Conservation (phyloP, 2,888 invertebrate genomes). For the Schizaphis graminum region DNA sequence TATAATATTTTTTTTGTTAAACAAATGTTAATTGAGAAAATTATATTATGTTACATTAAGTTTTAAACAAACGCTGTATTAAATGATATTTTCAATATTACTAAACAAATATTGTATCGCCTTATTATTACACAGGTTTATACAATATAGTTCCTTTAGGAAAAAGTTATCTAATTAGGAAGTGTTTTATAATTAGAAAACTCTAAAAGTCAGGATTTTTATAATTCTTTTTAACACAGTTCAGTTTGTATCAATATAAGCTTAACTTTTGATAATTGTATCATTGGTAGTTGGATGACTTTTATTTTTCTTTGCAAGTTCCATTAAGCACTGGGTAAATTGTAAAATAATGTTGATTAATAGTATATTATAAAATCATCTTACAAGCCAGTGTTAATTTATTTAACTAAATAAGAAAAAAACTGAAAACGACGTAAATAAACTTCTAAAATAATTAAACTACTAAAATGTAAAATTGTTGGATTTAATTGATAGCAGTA, state of each 20-base stretch:
- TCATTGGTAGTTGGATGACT: not conserved
- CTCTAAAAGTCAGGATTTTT: not conserved
- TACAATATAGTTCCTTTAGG: not conserved
- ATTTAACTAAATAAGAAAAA: not conserved
- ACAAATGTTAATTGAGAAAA: not conserved
- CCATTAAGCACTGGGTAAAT: not conserved
- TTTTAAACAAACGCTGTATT: not conserved
- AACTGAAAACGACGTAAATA: not conserved
- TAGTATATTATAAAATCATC: not conserved
- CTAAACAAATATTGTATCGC: not conserved
- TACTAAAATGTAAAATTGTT: not conserved
- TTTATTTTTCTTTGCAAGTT: not conserved
- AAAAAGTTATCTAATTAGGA: not conserved
- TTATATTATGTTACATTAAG: not conserved
- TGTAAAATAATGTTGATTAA: not conserved
- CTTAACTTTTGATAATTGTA: conserved; percentile 9
- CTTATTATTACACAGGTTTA: not conserved
- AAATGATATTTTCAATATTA: not conserved
- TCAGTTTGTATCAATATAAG: conserved; percentile 33
- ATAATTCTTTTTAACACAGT: not conserved
- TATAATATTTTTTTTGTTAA: not conserved
- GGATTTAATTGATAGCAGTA: not conserved
- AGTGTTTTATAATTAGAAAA: conserved; percentile 52
- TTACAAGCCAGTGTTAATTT: not conserved
- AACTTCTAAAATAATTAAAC: not conserved